These are phyloP conservation scores for Uloborus plumipes DNA, from an alignment of 2,888 invertebrate species.

Conservation along the genomic window DNA sequence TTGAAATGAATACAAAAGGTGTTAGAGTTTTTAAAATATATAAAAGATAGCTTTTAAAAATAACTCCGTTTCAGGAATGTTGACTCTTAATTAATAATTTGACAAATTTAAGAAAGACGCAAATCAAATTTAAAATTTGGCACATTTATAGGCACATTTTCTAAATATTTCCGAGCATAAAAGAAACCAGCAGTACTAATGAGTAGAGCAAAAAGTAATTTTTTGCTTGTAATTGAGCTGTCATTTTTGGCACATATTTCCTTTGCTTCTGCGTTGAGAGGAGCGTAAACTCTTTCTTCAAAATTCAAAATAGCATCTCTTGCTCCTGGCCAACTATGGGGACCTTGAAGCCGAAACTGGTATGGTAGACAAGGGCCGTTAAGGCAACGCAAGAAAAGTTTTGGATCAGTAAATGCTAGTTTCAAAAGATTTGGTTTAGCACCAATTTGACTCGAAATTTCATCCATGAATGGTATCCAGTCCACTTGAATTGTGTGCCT, in stretches of 20 bases:
- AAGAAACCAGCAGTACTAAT: conserved; percentile 15
- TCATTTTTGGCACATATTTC: neutral
- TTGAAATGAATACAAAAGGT: too few species aligned
- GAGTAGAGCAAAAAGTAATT: conserved; percentile 5
- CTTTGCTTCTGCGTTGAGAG: conserved; percentile 24
- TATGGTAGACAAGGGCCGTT: conserved; percentile 70
- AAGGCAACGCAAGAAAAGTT: conserved; percentile 67
- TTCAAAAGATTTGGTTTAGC: conserved; percentile 71
- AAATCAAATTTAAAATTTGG: too few species aligned
- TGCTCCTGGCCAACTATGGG: conserved; percentile 72
- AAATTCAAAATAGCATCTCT: conserved; percentile 71
- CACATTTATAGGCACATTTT: neutral
- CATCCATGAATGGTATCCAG: conserved; percentile 71
- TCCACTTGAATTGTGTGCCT: conserved; percentile 59
- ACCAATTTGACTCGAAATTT: conserved; percentile 71
- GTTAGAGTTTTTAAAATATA: too few species aligned
- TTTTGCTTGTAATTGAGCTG: neutral
- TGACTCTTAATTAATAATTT: too few species aligned
- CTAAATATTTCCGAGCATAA: neutral
- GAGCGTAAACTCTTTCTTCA: conserved; percentile 60
- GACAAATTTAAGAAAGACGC: too few species aligned
- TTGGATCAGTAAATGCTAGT: conserved; percentile 68
- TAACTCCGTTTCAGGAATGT: too few species aligned
- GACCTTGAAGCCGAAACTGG: conserved; percentile 71
- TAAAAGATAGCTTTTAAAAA: too few species aligned